Base-by-base conservation (phyloP, 2,888 invertebrate species). In the Drosophila prolongata region DNA sequence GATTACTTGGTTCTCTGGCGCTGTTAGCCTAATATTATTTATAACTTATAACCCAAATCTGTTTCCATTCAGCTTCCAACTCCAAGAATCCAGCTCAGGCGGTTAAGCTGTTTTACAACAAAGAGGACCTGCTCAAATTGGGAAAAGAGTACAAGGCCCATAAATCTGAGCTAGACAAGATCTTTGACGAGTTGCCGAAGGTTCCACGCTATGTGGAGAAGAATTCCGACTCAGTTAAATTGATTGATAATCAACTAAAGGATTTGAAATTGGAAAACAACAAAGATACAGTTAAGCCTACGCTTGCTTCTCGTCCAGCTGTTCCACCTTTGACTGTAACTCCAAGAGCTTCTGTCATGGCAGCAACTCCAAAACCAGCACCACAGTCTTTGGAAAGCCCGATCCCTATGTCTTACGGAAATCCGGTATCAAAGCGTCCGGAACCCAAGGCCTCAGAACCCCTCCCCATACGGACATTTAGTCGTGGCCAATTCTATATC, bases 141-240 rank as follows among this genome's bases (percentile, higher is more conserved):
- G 57, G 61, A 6, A 34, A 9, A 2, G 24, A 50, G 4, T 10
- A 44, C 4, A 50, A 57, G 34, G 14, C 44, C 1, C 47, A 47
- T 9, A 76, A 66, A 16, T 57, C 76, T 1, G 75, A 80, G 14
- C 14, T 88, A 34, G 89, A 87, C 1, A 40, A 59, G 27, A 14
- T 84, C 8, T 73, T 88, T 10, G 77, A 86, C 0, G 80, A 83
- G 8, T 50, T 85, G 46, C 89, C 84, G 9, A 60, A 42, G 14
- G 80, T 87, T 30, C 89, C 84, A 10, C 62, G 55, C 5, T 60
- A 59, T 44, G 75, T 67, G 37, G 47, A 78, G 6, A 10, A 43
- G 4, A 35, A 60, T 6, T 59, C 59, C 4, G 56, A 62, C 1
- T 30, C 64, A 9, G 50, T 71, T 13, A 68, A 55, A 6, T 56